phyloP scores from a whole-genome alignment of 2,888 invertebrate species.

The Labia minor region DNA sequence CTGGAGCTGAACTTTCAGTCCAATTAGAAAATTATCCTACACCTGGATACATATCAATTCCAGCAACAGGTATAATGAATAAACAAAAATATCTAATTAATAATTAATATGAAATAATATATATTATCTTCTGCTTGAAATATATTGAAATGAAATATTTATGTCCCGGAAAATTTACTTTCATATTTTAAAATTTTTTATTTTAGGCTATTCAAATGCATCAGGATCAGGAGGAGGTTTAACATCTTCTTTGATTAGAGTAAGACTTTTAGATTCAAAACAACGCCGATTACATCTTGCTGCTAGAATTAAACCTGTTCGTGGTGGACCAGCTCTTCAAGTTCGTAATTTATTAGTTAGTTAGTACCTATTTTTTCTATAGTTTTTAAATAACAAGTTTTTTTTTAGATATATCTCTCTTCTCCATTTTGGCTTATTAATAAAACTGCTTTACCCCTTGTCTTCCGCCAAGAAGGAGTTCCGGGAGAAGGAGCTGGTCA shows the following conservation, averaged over 20 bases:
- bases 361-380: background rate
- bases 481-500: conserved; percentile 68
- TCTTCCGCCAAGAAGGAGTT: conserved; percentile 83
- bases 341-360: background rate
- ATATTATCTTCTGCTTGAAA: too few species aligned
- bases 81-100: too few species aligned
- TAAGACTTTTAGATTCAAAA: background rate
- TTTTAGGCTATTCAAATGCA: background rate
- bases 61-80: background rate
- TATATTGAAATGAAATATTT: too few species aligned
- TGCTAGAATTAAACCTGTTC: background rate
- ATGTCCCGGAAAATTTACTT: too few species aligned
- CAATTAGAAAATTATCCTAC: background rate
- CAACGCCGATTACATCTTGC: background rate
- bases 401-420: conserved; percentile 54
- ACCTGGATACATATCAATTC: background rate
- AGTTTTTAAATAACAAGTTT: background rate
- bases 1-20: background rate
- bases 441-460: conserved; percentile 87
- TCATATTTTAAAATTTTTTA: too few species aligned
- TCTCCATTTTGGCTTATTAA: conserved; percentile 94
- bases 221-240: background rate
- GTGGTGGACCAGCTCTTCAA: background rate
- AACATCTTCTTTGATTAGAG: background rate
- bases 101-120: too few species aligned